Evolutionary conservation across 2,888 invertebrate genomes (phyloP).

Genomic region (Anthrax anthrax): DNA sequence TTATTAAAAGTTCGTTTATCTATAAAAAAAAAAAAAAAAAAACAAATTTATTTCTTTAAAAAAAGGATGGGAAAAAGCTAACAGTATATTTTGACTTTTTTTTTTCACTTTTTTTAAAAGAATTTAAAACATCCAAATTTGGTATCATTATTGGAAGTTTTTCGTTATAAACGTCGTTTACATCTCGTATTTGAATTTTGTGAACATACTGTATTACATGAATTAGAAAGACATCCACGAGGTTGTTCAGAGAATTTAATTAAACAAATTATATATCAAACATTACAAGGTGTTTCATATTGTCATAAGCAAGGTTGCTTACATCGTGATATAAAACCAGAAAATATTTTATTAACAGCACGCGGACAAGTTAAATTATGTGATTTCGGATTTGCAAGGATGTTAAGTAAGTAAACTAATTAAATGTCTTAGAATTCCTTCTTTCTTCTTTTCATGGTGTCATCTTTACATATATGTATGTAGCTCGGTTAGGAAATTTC

Average conservation of each 20-base stretch:
- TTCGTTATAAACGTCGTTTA: conserved; percentile 83
- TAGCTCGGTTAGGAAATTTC: too few species aligned
- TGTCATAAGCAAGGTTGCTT: conserved; percentile 93
- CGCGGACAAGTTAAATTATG: conserved; percentile 89
- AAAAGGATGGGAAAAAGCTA: too few species aligned
- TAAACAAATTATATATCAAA: conserved; percentile 90
- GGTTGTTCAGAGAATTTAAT: conserved; percentile 86
- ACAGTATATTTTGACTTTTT: too few species aligned
- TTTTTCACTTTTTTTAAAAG: conserved; percentile 36
- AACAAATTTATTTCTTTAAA: too few species aligned
- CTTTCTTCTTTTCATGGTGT: too few species aligned
- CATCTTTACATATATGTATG: too few species aligned
- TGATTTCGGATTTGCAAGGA: conserved; percentile 97
- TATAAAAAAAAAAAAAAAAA: conserved; percentile 1
- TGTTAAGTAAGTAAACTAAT: conserved; percentile 66
- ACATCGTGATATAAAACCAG: conserved; percentile 96
- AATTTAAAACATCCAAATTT: conserved; percentile 96
- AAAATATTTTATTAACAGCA: conserved; percentile 88
- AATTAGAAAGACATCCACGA: conserved; percentile 83
- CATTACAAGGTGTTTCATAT: conserved; percentile 86
- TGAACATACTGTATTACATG: conserved; percentile 91
- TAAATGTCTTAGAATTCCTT: not conserved
- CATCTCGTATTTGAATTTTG: conserved; percentile 98
- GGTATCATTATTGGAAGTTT: conserved; percentile 94
- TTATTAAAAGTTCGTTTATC: conserved; percentile 64